Conservation (phyloP, 2,797 vertebrate species). For the Danio tinwini region DNA sequence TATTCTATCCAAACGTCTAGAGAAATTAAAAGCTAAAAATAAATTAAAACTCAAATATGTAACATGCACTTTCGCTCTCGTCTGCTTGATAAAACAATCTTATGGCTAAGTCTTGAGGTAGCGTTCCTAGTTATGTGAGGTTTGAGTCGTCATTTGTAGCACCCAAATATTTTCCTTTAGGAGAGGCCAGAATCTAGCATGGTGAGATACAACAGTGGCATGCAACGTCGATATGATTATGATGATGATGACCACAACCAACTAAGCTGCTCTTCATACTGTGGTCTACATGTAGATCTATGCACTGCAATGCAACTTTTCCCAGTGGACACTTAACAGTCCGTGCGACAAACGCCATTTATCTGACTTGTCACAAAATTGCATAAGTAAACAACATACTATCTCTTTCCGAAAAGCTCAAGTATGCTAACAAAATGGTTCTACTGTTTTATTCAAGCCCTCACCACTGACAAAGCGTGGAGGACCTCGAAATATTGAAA, state of each 20-base stretch:
- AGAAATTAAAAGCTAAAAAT: constrained; percentile 50
- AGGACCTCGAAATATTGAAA: constrained; percentile 7
- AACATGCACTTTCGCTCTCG: constrained; percentile 66
- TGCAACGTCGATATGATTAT: constrained; percentile 46
- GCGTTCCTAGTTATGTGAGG: constrained; percentile 85
- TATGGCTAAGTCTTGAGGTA: constrained; percentile 83
- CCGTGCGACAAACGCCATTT: constrained; percentile 48
- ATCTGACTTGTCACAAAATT: constrained; percentile 58
- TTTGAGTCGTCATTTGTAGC: constrained; percentile 67
- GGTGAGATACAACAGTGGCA: constrained; percentile 56
- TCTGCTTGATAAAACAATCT: constrained; percentile 74
- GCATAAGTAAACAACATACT: constrained; percentile 63
- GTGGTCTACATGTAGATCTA: constrained; percentile 58
- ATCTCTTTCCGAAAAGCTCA: constrained; percentile 37
- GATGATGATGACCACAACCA: constrained; percentile 39
- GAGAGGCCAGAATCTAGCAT: constrained; percentile 58
- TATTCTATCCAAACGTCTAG: constrained; percentile 58
- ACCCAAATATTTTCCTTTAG: constrained; percentile 61
- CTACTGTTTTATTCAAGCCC: constrained; percentile 38
- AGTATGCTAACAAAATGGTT: constrained; percentile 34
- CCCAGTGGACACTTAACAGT: constrained; percentile 56
- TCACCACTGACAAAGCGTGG: constrained; percentile 34
- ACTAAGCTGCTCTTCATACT: constrained; percentile 59
- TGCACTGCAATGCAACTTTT: constrained; percentile 57
- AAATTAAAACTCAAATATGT: constrained; percentile 64